Conservation (phyloP, 2,797 vertebrate species). For the Apodemus agrarius region DNA sequence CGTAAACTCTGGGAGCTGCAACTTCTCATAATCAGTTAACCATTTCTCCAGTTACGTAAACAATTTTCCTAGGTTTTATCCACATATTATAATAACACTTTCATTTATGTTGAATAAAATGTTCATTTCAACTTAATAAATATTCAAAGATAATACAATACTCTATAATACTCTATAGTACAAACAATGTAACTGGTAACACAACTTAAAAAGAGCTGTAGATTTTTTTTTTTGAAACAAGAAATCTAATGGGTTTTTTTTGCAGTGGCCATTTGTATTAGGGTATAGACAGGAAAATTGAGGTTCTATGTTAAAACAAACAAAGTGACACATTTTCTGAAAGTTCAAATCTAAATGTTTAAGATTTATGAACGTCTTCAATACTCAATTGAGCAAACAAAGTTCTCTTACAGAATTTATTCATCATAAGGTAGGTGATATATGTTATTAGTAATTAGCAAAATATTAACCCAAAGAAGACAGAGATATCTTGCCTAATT, state of each 20-base stretch:
- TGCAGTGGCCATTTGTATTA: not conserved
- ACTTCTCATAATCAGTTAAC: not conserved
- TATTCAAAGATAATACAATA: not conserved
- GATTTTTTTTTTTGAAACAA: not conserved
- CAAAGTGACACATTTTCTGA: not conserved
- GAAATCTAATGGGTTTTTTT: not conserved
- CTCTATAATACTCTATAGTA: not conserved
- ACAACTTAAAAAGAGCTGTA: slow-evolving; percentile 6
- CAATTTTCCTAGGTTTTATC: not conserved
- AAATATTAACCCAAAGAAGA: not conserved
- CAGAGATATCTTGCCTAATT: not conserved
- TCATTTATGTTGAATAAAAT: not conserved
- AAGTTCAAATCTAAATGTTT: not conserved
- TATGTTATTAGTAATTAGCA: not conserved
- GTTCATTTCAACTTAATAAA: not conserved
- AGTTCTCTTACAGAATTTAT: slow-evolving; percentile 1
- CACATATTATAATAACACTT: not conserved
- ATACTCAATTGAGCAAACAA: slow-evolving; percentile 25
- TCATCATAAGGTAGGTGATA: not conserved
- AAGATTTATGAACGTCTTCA: slow-evolving; percentile 12
- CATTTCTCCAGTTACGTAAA: not conserved
- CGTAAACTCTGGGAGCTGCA: too few relatives aligned
- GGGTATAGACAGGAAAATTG: slow-evolving; percentile 10
- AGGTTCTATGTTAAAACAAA: not conserved
- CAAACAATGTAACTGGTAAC: not conserved